These are phyloP conservation scores for Apantesis nais DNA, from an alignment of 2,888 invertebrate species.

Conservation along the genomic window DNA sequence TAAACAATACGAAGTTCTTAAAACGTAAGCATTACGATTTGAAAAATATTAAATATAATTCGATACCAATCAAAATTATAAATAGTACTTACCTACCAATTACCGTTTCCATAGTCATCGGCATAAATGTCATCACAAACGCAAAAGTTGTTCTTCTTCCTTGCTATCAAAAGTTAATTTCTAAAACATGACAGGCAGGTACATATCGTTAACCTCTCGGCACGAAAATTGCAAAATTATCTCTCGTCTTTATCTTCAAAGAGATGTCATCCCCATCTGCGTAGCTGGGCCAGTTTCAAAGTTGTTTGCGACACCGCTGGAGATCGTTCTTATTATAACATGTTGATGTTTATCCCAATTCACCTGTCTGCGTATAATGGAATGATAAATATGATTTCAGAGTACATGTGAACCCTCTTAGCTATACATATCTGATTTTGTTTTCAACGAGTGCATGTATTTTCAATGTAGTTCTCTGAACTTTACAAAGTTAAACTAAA, in stretches of 20 bases:
- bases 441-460: not conserved
- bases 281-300: conserved; percentile 77
- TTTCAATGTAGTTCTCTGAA: not conserved
- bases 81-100: conserved; percentile 54
- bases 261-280: conserved; percentile 82
- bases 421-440: not conserved
- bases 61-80: conserved; percentile 62
- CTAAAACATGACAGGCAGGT: conserved; percentile 72
- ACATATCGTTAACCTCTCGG: conserved; percentile 73
- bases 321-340: conserved; percentile 71
- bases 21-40: conserved; percentile 17
- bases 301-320: conserved; percentile 76
- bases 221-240: conserved; percentile 84
- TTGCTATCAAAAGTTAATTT: conserved; percentile 79
- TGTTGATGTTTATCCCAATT: conserved; percentile 70
- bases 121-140: conserved; percentile 57
- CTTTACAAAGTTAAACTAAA: not conserved
- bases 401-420: conserved; percentile 19
- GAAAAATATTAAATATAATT: conserved; percentile 54
- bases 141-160: conserved; percentile 62
- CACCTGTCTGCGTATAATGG: conserved; percentile 64
- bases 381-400: conserved; percentile 61
- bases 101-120: conserved; percentile 43
- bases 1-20: not conserved
- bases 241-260: conserved; percentile 84